These are phyloP conservation scores for Alca torda DNA, from an alignment of 2,797 vertebrate species.

Conservation along the genomic window DNA sequence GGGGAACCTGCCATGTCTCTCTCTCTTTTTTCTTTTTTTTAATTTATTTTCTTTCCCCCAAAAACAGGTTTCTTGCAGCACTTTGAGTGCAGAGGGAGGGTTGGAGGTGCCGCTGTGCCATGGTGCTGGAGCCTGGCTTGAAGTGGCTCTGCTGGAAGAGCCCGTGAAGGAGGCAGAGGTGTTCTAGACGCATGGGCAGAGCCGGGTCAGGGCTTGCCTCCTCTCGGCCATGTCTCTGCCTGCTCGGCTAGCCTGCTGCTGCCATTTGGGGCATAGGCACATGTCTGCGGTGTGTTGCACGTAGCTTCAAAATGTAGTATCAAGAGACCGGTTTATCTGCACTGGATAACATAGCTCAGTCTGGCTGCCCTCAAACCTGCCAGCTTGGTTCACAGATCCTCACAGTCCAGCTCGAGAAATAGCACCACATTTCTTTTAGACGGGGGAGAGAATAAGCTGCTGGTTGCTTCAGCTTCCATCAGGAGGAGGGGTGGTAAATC, in stretches of 20 bases:
- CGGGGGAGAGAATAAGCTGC: background rate
- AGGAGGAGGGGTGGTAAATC: background rate
- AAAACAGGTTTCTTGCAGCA: background rate
- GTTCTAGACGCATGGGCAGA: background rate
- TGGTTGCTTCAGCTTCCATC: background rate
- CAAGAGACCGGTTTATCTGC: background rate
- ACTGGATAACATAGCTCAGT: background rate
- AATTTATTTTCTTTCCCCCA: accelerated
- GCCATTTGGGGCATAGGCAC: accelerated
- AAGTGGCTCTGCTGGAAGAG: background rate
- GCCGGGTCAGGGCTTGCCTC: background rate
- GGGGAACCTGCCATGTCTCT: background rate
- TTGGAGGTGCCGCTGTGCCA: background rate
- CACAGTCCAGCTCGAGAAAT: background rate
- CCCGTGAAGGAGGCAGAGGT: accelerated
- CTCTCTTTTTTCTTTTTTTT: no score
- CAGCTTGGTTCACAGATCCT: background rate
- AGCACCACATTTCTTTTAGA: background rate
- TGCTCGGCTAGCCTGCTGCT: background rate
- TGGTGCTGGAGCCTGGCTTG: background rate
- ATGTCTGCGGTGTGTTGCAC: background rate
- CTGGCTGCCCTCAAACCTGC: background rate
- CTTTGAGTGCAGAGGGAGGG: accelerated
- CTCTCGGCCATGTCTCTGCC: background rate
- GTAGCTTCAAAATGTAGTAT: background rate